Base-by-base conservation (phyloP, 1,140 invertebrate species). In the Drosophila truncata region DNA sequence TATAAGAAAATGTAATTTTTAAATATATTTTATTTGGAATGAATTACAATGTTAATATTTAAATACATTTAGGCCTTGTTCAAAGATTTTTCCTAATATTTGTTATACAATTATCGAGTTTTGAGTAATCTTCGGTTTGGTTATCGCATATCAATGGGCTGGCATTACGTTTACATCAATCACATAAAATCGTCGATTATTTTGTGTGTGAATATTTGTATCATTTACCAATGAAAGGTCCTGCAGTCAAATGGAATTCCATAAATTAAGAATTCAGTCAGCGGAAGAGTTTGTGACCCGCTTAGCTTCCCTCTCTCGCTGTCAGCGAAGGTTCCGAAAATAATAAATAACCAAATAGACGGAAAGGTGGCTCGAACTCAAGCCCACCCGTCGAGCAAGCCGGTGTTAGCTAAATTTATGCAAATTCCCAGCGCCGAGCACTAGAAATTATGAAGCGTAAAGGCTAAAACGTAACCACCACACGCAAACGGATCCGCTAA, bases 371-470 rank as follows among this genome's bases (percentile, higher is more conserved):
- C 39, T 39, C 33, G n/a, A 54, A 10, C 42, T 42, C n/a, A 14
- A 14, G 35, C 27, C 31, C 47, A 42, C n/a, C 37, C 42, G 62
- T 47, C 37, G 61, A 61, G 50, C 14, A 14, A 31, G 18, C 5
- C 29, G 52, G 58, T 83, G 49, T 46, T 33, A 49, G 65, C 57
- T 35, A 49, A 59, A 54, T 73, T 81, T 79, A 87, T 86, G 83
- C 65, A 64, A 83, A 72, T 80, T 41, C 50, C 25, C 37, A 60
- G 29, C 27, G 10, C 33, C 55, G 64, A 37, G 33, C 33, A n/a
- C 29, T 37, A 14, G 50, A 83, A 84, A 71, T 78, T 81, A 83
- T 78, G 65, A 90, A 84, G 73, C 84, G 59, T 78, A 70, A 80
- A 39, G 60, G 44, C 59, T 47, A 58, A 58, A 82, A 54, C 62